A percentile compares a stretch with the other conserved stretches of the same genome.
phyloP scores from a whole-genome alignment of 2,888 invertebrate genomes.

The Lagria hirta region DNA sequence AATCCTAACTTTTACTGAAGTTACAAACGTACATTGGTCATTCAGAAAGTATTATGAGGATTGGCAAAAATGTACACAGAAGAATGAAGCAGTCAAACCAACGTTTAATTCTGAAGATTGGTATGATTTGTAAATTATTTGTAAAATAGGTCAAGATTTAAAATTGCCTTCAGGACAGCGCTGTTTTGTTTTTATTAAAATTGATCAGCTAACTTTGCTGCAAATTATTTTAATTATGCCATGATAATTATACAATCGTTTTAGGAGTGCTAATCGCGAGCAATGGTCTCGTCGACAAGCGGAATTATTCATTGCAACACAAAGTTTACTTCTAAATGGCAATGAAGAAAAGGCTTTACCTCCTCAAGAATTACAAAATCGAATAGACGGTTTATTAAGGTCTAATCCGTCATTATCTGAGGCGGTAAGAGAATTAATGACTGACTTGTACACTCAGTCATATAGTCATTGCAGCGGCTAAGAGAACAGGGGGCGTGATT shows the following conservation, averaged over 20 bases:
- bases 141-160: slow-evolving; percentile 7
- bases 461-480: no score
- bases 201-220: neutral
- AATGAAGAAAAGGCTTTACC: slow-evolving; percentile 79
- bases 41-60: slow-evolving; percentile 66
- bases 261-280: slow-evolving; percentile 58
- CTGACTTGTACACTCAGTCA: no score
- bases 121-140: slow-evolving; percentile 25
- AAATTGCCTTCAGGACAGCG: neutral
- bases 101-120: slow-evolving; percentile 31
- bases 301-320: slow-evolving; percentile 84
- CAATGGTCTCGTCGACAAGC: slow-evolving; percentile 88
- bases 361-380: slow-evolving; percentile 74
- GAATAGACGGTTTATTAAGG: slow-evolving; percentile 70
- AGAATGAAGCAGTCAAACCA: slow-evolving; percentile 23
- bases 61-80: slow-evolving; percentile 30
- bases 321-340: slow-evolving; percentile 77
- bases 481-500: no score
- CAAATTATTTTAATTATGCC: slow-evolving; percentile 3
- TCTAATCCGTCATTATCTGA: slow-evolving; percentile 80
- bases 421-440: slow-evolving; percentile 61
- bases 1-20: slow-evolving; percentile 81
- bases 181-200: neutral
- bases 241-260: no score
- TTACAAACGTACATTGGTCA: slow-evolving; percentile 71